Base-by-base conservation (phyloP, 2,888 invertebrate species). In the Alsophila aescularia region DNA sequence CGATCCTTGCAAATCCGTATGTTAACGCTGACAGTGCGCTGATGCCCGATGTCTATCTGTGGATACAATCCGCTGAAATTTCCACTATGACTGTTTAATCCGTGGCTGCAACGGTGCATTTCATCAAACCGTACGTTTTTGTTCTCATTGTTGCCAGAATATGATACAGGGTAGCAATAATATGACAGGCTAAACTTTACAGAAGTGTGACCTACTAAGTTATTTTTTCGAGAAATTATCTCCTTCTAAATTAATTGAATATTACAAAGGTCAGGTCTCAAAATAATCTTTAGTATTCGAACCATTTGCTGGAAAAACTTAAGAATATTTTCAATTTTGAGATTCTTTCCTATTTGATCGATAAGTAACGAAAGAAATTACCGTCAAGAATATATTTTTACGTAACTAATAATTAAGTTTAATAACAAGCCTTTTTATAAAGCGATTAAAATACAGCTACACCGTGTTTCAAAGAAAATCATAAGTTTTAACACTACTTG, bases 41-140 rank as follows among this genome's bases (percentile, higher is more conserved):
- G 74, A 73, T 76, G 47, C 51, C 49, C 64, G 60, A 72, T 69
- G 75, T 74, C 72, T 77, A 74, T 70, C 72, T 75, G 69, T 70
- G 65, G 62, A 67, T 66, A 73, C 70, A 79, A 79, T 77, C 79
- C 74, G 67, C 67, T 66, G 70, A 77, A 73, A 77, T 77, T 81
- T 77, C 75, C 78, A 79, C 72, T 81, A 70, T 79, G 78, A 73
- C 77, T 81, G 74, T 75, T 79, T 81, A 84, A 85, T 85, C 81
- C 73, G 58, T 40, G 54, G 59, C 59, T 63, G 73, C 67, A 66
- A 60, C 67, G 64, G 58, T 61, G 68, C 70, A 72, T 71, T 73
- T 75, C 77, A 79, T 65, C 70, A 66, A 40, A 34, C 24, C 24
- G 7, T 35, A 16, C 18, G 10, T 14, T 35, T 35, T 18, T 15